phyloP scores from a whole-genome alignment of 2,113 vertebrate genomes.

The Chelonoidis abingdonii region DNA sequence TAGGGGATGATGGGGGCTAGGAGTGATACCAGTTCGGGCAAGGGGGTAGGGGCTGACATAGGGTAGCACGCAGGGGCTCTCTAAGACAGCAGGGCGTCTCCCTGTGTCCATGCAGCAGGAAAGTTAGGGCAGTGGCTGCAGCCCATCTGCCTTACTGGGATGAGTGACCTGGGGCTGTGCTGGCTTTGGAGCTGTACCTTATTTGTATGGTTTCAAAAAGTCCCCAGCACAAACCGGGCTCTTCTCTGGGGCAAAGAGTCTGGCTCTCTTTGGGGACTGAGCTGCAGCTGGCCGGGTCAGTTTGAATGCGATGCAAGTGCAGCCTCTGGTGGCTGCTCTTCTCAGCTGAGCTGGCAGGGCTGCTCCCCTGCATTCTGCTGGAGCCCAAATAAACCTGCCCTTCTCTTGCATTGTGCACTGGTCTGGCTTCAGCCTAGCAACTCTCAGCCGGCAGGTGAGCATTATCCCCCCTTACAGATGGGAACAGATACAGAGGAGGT shows the following conservation, averaged over 20 bases:
- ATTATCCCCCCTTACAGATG: not conserved
- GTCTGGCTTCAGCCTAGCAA: not conserved
- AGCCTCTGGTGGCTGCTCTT: slow-evolving; percentile 11
- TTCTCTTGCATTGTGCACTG: not conserved
- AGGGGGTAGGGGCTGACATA: no score
- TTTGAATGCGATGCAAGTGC: not conserved
- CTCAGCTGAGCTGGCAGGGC: not conserved
- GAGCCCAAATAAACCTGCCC: not conserved
- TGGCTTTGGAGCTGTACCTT: not conserved
- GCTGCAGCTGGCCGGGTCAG: not conserved
- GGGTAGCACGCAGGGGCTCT: not conserved
- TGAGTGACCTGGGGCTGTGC: no score
- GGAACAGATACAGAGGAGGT: not conserved
- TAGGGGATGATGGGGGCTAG: not conserved
- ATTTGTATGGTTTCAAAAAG: not conserved
- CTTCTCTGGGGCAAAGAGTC: not conserved
- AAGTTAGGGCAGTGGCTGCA: not conserved
- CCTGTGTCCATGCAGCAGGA: not conserved
- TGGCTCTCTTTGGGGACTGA: not conserved
- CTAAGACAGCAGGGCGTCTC: not conserved
- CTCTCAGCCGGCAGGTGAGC: not conserved
- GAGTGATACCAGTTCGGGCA: not conserved
- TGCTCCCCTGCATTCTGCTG: not conserved
- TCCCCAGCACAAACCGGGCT: not conserved
- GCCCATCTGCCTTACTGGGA: not conserved